A percentile compares a stretch with the other conserved stretches of the same genome.
These are phyloP conservation scores for Caerostris extrusa DNA, from an alignment of 1,140 invertebrate species.

Conservation along the genomic window DNA sequence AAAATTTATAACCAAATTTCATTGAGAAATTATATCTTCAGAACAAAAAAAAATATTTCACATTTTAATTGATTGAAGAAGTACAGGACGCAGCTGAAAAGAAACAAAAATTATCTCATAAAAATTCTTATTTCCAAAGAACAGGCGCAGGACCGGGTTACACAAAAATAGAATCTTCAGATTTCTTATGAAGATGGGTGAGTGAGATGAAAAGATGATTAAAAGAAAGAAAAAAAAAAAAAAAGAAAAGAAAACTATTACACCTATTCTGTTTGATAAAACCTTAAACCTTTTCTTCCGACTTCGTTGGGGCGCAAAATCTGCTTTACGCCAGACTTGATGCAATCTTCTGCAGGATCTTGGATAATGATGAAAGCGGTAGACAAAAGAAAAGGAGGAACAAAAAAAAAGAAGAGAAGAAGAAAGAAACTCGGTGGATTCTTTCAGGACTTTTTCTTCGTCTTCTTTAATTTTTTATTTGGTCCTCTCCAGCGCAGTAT, in stretches of 20 bases:
- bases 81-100: not conserved
- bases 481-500: not conserved
- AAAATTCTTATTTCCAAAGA: not conserved
- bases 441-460: slow-evolving; percentile 16
- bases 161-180: slow-evolving; percentile 29
- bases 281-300: slow-evolving; percentile 48
- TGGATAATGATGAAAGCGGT: slow-evolving; percentile 55
- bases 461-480: not conserved
- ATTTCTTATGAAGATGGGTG: slow-evolving; percentile 1
- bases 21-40: no score
- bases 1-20: no score
- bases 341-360: slow-evolving; percentile 54
- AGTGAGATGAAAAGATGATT: not conserved
- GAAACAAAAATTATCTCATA: not conserved
- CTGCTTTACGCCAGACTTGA: slow-evolving; percentile 64
- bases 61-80: not conserved
- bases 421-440: not conserved
- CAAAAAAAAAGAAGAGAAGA: slow-evolving; percentile 37
- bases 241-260: slow-evolving; percentile 33
- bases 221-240: not conserved
- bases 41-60: no score
- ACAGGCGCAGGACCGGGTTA: not conserved
- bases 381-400: slow-evolving; percentile 13
- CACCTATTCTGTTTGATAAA: slow-evolving; percentile 51
- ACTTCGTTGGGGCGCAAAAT: slow-evolving; percentile 54